Base-by-base conservation (phyloP, 2,888 invertebrate species). In the Neelides folsomi region DNA sequence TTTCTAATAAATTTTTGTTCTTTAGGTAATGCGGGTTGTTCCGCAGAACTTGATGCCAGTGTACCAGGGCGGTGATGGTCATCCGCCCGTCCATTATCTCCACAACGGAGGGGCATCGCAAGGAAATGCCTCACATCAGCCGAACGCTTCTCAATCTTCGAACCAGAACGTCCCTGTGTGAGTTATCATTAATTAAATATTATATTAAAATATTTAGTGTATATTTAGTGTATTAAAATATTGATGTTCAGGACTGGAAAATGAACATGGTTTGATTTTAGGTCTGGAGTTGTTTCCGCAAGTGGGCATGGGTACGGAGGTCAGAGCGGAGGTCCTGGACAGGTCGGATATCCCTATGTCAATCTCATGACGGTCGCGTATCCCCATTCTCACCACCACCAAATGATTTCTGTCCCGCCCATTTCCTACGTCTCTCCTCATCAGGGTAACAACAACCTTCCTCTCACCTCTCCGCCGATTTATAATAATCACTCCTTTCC, bases 221-320 rank as follows among this genome's bases (percentile, higher is more conserved):
- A n/a, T n/a, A n/a, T n/a, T n/a, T n/a, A n/a, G n/a, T n/a, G n/a
- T n/a, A n/a, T n/a, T n/a, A n/a, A n/a, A n/a, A n/a, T n/a, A n/a
- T n/a, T n/a, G n/a, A n/a, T n/a, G n/a, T n/a, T n/a, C n/a, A n/a
- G n/a, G n/a, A n/a, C n/a, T n/a, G n/a, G n/a, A n/a, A n/a, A n/a
- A n/a, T n/a, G n/a, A n/a, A n/a, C n/a, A n/a, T n/a, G n/a, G n/a
- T n/a, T n/a, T n/a, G n/a, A n/a, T n/a, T n/a, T 3, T 40, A 60
- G 59, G 27, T 46, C 49, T 47, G 27, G 27, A 27, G 56, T 60
- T 9, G 63, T 63, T 39, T 57, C 55, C 38, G 53, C 57, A 35
- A 63, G 61, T 49, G 63, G 63, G 13, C 60, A 63, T 51, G 59
- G 54, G 16, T 63, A 58, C 37, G 57, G 59, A 38, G 60, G 61